A percentile compares a stretch with the other conserved stretches of the same genome.
These are phyloP conservation scores for Pipistrellus pipistrellus DNA, from an alignment of 2,797 vertebrate genomes.

Conservation along the genomic window DNA sequence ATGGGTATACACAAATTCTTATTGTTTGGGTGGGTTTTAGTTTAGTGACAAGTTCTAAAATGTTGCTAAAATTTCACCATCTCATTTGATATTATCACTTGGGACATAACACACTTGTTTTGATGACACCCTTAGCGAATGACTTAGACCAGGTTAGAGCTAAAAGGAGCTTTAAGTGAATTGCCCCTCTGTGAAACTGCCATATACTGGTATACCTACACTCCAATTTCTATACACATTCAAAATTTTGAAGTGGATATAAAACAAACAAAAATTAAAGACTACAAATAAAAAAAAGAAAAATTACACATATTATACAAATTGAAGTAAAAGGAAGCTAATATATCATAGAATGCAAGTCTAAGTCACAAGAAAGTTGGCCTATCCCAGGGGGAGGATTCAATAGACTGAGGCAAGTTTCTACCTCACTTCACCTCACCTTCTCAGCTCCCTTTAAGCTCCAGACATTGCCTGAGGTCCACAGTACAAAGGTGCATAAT, in stretches of 20 bases:
- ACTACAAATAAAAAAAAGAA: background rate
- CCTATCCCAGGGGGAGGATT: background rate
- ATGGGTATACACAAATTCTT: background rate
- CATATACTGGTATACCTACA: background rate
- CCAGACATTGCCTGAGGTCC: background rate
- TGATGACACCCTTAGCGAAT: slow-evolving; percentile 31
- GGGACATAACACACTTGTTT: slow-evolving; percentile 42
- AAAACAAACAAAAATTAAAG: slow-evolving; percentile 54
- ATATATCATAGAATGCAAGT: background rate
- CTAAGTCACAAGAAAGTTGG: background rate
- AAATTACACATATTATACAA: background rate
- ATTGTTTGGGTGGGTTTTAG: background rate
- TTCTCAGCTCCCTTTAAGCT: background rate
- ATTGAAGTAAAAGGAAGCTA: background rate
- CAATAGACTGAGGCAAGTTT: background rate
- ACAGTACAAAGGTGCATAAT: background rate
- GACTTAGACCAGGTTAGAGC: background rate
- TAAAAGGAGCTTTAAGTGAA: slow-evolving; percentile 46
- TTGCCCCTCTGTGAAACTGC: slow-evolving; percentile 47
- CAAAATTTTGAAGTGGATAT: slow-evolving; percentile 52
- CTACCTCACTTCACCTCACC: background rate
- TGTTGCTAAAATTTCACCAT: background rate
- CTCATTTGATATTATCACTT: background rate
- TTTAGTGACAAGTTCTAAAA: background rate
- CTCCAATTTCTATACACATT: slow-evolving; percentile 59